These are phyloP conservation scores for Agonopterix alstromeriana DNA, from an alignment of 2,888 invertebrate species.

Conservation along the genomic window DNA sequence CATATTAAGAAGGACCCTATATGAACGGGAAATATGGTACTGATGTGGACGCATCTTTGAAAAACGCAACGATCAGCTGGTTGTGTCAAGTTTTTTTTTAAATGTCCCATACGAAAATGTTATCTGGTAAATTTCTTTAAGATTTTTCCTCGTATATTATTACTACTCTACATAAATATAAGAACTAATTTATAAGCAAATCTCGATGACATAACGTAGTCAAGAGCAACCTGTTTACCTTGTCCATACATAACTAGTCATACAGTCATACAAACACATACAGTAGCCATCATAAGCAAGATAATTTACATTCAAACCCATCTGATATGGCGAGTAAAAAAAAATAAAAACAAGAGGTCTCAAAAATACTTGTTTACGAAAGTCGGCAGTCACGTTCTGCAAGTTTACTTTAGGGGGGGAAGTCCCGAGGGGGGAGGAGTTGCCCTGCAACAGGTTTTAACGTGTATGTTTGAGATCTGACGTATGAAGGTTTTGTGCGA, in stretches of 20 bases:
- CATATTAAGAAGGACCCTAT: too few relatives aligned
- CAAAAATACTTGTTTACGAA: conserved; percentile 16
- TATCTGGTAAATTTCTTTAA: too few relatives aligned
- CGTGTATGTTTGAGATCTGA: background rate
- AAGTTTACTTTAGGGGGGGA: conserved; percentile 1
- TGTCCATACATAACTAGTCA: background rate
- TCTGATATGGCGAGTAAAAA: background rate
- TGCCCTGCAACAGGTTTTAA: conserved; percentile 12
- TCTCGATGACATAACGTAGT: background rate
- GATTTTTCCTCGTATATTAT: too few relatives aligned
- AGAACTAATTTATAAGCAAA: background rate
- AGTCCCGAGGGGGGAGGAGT: conserved; percentile 3
- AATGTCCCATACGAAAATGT: too few relatives aligned
- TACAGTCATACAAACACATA: background rate
- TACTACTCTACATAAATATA: background rate
- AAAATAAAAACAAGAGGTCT: conserved; percentile 3
- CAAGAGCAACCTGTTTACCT: background rate
- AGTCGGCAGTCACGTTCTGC: conserved; percentile 9
- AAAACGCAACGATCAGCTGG: too few relatives aligned
- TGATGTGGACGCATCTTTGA: too few relatives aligned
- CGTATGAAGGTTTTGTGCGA: too few relatives aligned
- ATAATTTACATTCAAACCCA: background rate
- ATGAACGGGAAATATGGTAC: too few relatives aligned
- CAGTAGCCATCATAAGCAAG: too few relatives aligned
- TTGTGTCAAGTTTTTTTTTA: too few relatives aligned